Evolutionary conservation across 2,888 invertebrate species (phyloP).

Genomic region (Halictus ligatus): DNA sequence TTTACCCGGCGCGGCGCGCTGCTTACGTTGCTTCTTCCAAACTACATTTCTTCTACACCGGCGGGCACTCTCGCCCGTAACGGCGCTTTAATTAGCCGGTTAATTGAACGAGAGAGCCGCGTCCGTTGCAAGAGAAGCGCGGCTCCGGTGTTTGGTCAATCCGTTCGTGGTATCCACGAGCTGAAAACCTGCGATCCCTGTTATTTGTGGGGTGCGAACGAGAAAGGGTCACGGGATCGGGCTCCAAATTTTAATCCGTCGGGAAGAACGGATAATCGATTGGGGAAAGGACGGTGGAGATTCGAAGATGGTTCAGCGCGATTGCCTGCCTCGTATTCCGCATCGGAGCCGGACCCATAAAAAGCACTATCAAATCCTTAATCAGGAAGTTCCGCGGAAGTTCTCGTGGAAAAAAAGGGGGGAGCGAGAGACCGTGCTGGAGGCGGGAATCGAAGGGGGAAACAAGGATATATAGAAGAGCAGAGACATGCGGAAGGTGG

Average conservation of each 20-base stretch:
- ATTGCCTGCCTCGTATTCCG: slow-evolving; percentile 71
- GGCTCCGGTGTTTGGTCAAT: neutral
- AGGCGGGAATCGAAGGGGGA: slow-evolving; percentile 60
- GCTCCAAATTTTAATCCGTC: slow-evolving; percentile 53
- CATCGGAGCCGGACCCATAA: slow-evolving; percentile 70
- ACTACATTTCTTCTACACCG: slow-evolving; percentile 2
- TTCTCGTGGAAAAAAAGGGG: slow-evolving; percentile 44
- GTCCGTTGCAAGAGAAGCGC: slow-evolving; percentile 63
- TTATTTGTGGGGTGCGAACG: slow-evolving; percentile 5
- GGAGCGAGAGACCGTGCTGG: slow-evolving; percentile 32
- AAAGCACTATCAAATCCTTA: slow-evolving; percentile 77
- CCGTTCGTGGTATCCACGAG: neutral
- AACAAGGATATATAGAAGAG: slow-evolving; percentile 39
- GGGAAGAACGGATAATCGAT: slow-evolving; percentile 29
- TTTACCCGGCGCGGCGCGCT: neutral
- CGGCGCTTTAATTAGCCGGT: slow-evolving; percentile 7
- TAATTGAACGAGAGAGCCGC: neutral
- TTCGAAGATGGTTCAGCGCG: slow-evolving; percentile 75
- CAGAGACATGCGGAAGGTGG: neutral
- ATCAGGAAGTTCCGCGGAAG: slow-evolving; percentile 76
- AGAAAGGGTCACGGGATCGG: neutral
- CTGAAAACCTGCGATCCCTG: neutral
- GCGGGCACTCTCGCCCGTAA: neutral
- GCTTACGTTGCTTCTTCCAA: slow-evolving; percentile 10
- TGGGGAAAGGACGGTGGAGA: slow-evolving; percentile 56